Evolutionary conservation across 2,888 invertebrate genomes (phyloP), one percentile per base, ranked within the genome.

Genomic region (Panopea generosa): DNA sequence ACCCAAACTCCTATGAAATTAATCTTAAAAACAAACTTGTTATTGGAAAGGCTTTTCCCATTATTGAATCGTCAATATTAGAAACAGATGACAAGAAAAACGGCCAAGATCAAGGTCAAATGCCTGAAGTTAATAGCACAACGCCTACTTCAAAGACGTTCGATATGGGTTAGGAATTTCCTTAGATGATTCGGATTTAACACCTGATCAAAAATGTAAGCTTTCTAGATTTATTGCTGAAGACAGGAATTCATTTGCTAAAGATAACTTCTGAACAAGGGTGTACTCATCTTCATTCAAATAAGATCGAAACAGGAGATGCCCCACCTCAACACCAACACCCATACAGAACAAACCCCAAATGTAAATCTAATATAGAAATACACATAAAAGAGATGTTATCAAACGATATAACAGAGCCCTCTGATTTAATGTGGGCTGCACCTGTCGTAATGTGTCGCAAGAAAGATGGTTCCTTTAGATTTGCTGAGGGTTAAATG

Each of bases 391-490:
- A 82, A 6, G 80, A 84, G 33, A 66, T 77, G 74, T 33, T 72
- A 14, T 47, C 74, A 18, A 43, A 77, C 24, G 67, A 60, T 22
- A 82, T 80, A n/a, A 80, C 79, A 16, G 75, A 77, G 50, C 75
- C 71, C 6, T 73, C 79, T 22, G 60, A 67, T 20, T 63, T 66
- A 11, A 18, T 52, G 3, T 83, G 83, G 83, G 47, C 61, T n/a
- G 49, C 66, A 11, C 82, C 79, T 9, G 77, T 84, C 14, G 69
- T 82, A 1, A 20, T 84, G 3, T 77, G 71, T 11, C 68, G 61
- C 40, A 83, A 83, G 61, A 65, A 67, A 40, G 65, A 75, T 24
- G 50, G 49, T 14, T 45, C 69, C 14, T 74, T 26, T 26, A 45
- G 84, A 7, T 80, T 83, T 50, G 73, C 71, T 16, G 83, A 0